Evolutionary conservation across 2,113 vertebrate genomes (phyloP), one percentile per base, ranked within the genome.

Genomic region (Ailuropoda melanoleuca): DNA sequence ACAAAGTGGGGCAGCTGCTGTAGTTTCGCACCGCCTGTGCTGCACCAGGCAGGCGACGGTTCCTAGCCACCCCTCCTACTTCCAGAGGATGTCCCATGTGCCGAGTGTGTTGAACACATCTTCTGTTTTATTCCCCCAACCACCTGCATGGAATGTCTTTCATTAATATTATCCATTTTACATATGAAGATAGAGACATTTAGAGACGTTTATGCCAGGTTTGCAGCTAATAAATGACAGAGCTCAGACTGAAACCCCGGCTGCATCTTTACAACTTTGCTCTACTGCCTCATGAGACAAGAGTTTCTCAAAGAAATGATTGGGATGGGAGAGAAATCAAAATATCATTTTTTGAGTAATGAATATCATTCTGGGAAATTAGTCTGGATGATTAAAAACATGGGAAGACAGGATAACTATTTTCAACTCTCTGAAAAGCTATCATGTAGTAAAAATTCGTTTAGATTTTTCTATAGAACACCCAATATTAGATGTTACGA

Each of bases 31-130:
- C 13, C 12, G 12, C 12, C 11, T 7, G 84, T 48, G 19, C 26
- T 55, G 5, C 8, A 21, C 23, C 60, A 82, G 29, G 26, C 39
- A 46, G 46, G 7, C 4, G 19, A 10, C 31, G 8, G 4, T 48
- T 11, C 43, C 34, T 2, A 84, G 2, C 6, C 6, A n/a, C 18
- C 39, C 12, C 37, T 58, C 29, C 17, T 3, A 18, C 2, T 50
- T 64, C 7, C 34, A 46, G 43, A 64, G 14, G 14, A 48, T 9
- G 2, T 13, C 8, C 0, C 0, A 10, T 24, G 39, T 10, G 12
- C 0, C 6, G 6, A 31, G 7, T 24, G 12, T 17, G 31, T 8
- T 26, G 53, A 87, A 55, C 1, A 37, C 8, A 37, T 18, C 19
- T 4, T 53, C 6, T 21, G 4, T 12, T 55, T 85, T 39, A 29